Evolutionary conservation across 2,113 vertebrate genomes (phyloP).

Genomic region (Brachyistius frenatus): DNA sequence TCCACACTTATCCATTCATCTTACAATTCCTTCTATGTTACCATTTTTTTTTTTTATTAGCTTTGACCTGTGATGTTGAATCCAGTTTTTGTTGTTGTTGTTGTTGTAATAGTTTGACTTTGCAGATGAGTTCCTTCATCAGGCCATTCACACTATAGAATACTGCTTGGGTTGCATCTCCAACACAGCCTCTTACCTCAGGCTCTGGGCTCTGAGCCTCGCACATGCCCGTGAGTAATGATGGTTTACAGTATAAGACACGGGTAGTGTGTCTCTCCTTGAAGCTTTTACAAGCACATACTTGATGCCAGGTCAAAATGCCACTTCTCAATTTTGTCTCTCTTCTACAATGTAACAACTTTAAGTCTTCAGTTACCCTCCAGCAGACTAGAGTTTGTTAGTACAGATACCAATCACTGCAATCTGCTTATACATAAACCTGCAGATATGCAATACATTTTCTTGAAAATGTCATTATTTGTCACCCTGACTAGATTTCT

Average conservation of each 20-base stretch:
- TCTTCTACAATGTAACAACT: no score
- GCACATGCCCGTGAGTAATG: conserved; percentile 95
- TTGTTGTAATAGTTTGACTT: conserved; percentile 88
- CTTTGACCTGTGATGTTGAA: neutral
- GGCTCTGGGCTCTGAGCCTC: conserved; percentile 97
- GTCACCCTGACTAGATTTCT: neutral
- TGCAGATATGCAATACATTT: no score
- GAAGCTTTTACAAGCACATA: no score
- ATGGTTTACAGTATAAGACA: neutral
- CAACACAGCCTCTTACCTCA: conserved; percentile 96
- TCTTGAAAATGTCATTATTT: neutral
- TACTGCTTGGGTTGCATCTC: conserved; percentile 97
- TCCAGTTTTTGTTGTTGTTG: conserved; percentile 17
- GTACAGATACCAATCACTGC: no score
- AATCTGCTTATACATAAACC: no score
- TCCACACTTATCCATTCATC: neutral
- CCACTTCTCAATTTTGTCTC: no score
- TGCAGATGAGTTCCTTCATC: conserved; percentile 91
- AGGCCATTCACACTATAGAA: conserved; percentile 96
- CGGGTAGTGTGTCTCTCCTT: no score
- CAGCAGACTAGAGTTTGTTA: no score
- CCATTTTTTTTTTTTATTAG: neutral
- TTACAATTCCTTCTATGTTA: neutral
- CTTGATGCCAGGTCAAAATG: no score
- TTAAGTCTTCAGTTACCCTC: no score